These are phyloP conservation scores for Porites lutea DNA, from an alignment of 64 coral and sea anemone species.

Conservation along the genomic window DNA sequence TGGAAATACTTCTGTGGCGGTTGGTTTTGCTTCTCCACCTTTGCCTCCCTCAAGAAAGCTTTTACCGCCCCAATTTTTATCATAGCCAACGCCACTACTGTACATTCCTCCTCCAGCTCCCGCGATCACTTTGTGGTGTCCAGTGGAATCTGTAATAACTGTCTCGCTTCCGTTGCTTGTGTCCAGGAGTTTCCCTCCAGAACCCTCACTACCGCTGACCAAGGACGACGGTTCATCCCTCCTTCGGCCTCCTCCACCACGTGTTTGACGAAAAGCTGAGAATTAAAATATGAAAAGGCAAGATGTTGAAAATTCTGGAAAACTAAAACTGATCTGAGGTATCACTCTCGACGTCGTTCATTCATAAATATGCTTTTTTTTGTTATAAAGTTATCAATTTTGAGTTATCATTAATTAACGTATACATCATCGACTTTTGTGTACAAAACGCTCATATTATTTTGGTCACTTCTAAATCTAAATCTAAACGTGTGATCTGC, in stretches of 20 bases:
- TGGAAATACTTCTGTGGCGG: neutral
- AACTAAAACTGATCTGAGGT: too few species aligned
- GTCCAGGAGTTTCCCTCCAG: slow-evolving; percentile 80
- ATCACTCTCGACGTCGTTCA: too few species aligned
- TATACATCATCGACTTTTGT: too few species aligned
- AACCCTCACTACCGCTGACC: slow-evolving; percentile 67
- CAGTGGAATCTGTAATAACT: slow-evolving; percentile 44
- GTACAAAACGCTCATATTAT: too few species aligned
- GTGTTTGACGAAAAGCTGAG: slow-evolving; percentile 61
- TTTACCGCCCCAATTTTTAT: slow-evolving; percentile 84
- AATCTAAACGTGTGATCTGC: too few species aligned
- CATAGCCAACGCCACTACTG: slow-evolving; percentile 65
- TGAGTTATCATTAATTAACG: too few species aligned
- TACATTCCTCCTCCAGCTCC: slow-evolving; percentile 93
- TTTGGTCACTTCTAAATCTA: too few species aligned
- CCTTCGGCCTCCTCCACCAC: slow-evolving; percentile 65
- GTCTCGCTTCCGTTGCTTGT: slow-evolving; percentile 36
- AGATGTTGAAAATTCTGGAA: too few species aligned
- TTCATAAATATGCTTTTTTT: too few species aligned
- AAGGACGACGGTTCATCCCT: slow-evolving; percentile 35
- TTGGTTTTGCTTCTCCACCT: slow-evolving; percentile 80
- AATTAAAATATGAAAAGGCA: too few species aligned
- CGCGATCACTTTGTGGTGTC: slow-evolving; percentile 81
- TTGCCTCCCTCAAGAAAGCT: slow-evolving; percentile 78
- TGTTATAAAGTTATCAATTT: too few species aligned